Percentiles rank a stretch among this genome's conserved stretches.
Evolutionary conservation across 2,888 invertebrate genomes (phyloP).

Genomic region (Nebria salina): DNA sequence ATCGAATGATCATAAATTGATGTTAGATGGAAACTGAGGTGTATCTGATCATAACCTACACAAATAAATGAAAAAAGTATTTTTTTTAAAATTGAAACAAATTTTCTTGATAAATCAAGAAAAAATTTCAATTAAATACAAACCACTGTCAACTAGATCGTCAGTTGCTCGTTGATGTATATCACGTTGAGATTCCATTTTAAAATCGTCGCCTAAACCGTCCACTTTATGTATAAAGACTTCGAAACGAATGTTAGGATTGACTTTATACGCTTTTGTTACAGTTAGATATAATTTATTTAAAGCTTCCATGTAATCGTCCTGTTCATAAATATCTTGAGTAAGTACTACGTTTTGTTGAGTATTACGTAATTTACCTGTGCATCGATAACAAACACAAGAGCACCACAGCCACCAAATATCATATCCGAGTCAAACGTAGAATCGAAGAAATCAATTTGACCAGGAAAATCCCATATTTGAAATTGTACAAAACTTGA

Average conservation of each 20-base stretch:
- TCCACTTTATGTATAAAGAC: slow-evolving; percentile 99
- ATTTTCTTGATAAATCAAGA: neutral
- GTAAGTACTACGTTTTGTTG: slow-evolving; percentile 33
- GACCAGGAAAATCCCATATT: slow-evolving; percentile 99
- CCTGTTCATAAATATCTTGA: slow-evolving; percentile 66
- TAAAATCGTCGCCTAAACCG: slow-evolving; percentile 97
- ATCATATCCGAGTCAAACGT: slow-evolving; percentile 96
- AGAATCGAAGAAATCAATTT: slow-evolving; percentile 97
- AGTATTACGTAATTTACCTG: slow-evolving; percentile 67
- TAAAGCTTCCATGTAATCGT: slow-evolving; percentile 97
- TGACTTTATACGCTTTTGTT: slow-evolving; percentile 93
- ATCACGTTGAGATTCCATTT: slow-evolving; percentile 98
- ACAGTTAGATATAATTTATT: slow-evolving; percentile 93
- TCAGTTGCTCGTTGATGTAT: slow-evolving; percentile 97
- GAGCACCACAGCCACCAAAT: slow-evolving; percentile 96
- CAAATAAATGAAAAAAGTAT: slow-evolving; percentile 34
- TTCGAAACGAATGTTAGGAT: slow-evolving; percentile 96
- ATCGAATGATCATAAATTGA: slow-evolving; percentile 99
- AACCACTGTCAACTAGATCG: slow-evolving; percentile 88
- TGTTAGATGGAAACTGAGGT: slow-evolving; percentile 94
- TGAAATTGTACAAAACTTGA: slow-evolving; percentile 99
- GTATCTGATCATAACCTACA: slow-evolving; percentile 80
- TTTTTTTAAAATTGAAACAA: slow-evolving; percentile 21
- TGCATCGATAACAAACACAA: slow-evolving; percentile 99
- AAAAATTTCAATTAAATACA: neutral